Evolutionary conservation across 2,113 vertebrate species (phyloP).

Genomic region (Gallinago jamesoni): DNA sequence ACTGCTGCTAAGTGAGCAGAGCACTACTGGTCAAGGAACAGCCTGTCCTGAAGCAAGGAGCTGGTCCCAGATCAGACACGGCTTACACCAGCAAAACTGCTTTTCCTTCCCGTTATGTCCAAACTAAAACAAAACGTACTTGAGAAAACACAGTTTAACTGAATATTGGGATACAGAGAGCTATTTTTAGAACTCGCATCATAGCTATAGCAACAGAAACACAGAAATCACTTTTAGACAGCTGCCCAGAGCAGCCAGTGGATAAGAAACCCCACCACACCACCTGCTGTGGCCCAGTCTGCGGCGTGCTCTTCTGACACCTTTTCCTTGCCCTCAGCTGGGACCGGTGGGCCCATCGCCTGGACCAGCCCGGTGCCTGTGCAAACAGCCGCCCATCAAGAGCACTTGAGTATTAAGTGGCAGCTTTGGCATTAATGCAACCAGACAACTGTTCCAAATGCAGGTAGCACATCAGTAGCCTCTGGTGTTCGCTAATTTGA

Average conservation of each 20-base stretch:
- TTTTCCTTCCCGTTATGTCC: neutral
- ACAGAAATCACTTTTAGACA: neutral
- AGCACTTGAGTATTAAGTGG: neutral
- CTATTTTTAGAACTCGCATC: neutral
- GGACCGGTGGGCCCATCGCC: neutral
- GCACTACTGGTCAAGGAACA: neutral
- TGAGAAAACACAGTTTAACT: neutral
- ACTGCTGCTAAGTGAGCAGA: rapidly evolving
- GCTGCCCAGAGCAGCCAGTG: neutral
- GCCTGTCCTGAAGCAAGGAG: neutral
- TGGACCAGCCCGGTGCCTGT: neutral
- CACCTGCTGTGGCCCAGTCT: neutral
- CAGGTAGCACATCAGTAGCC: neutral
- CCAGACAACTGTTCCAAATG: neutral
- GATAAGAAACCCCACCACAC: neutral
- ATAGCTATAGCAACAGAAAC: neutral
- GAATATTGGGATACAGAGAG: neutral
- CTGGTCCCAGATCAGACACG: neutral
- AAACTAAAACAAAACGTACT: neutral
- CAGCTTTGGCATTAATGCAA: neutral
- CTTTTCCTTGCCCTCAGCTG: neutral
- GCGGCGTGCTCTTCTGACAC: neutral
- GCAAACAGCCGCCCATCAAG: neutral
- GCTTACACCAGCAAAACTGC: neutral
- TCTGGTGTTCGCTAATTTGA: neutral